Evolutionary conservation across 37 sponge, comb jelly and placozoan species (phyloP).

Genomic region (Theonella swinhoei): DNA sequence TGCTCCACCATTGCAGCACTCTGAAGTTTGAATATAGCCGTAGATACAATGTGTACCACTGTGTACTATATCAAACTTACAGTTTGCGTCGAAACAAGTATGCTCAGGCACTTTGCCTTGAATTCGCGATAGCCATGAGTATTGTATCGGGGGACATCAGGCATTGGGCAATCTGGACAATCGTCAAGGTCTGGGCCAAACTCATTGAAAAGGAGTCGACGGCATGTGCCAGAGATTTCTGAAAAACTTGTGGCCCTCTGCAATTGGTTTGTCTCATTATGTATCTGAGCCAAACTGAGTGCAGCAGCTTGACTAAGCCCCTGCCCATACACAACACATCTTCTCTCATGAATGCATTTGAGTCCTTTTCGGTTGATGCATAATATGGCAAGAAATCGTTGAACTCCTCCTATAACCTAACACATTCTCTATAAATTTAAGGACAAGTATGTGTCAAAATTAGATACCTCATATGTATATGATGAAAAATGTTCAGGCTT

Average conservation of each 20-base stretch:
- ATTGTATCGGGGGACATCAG: slow-evolving; percentile 1
- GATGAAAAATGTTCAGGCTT: neutral
- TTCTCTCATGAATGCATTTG: no score
- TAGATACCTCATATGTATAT: neutral
- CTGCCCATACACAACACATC: neutral
- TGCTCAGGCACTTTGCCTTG: no score
- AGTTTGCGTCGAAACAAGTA: no score
- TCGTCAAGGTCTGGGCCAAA: neutral
- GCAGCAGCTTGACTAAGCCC: neutral
- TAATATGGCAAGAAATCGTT: neutral
- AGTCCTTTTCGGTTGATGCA: neutral
- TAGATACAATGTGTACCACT: no score
- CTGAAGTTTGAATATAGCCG: no score
- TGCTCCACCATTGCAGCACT: no score
- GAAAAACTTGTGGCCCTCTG: neutral
- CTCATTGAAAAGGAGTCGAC: neutral
- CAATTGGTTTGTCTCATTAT: neutral
- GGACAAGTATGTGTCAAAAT: no score
- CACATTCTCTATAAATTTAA: no score
- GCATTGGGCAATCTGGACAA: neutral
- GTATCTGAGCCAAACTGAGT: neutral
- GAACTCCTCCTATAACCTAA: neutral
- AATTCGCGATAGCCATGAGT: neutral
- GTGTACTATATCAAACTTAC: no score
- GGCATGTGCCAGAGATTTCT: neutral